Evolutionary conservation across 2,113 vertebrate species (phyloP).

Genomic region (Grammomys surdaster): DNA sequence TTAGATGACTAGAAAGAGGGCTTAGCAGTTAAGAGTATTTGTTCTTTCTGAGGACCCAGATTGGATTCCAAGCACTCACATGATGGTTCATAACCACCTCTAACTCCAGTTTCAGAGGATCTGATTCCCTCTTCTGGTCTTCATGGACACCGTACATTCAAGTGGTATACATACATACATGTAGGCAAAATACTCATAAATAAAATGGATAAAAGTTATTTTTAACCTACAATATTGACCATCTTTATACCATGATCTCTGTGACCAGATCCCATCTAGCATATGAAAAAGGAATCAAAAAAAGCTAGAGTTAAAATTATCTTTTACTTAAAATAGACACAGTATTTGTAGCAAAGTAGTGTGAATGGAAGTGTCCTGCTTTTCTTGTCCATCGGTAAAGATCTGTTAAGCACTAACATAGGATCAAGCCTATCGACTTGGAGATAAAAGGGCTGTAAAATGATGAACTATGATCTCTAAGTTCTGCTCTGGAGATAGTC

Average conservation of each 20-base stretch:
- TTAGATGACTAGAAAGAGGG: neutral
- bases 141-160: neutral
- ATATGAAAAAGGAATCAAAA: neutral
- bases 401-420: slow-evolving; percentile 37
- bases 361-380: slow-evolving; percentile 37
- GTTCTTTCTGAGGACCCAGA: neutral
- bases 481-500: neutral
- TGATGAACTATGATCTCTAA: neutral
- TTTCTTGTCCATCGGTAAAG: neutral
- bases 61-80: neutral
- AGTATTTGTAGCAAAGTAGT: neutral
- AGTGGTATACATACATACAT: neutral
- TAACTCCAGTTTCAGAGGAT: neutral
- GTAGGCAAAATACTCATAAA: neutral
- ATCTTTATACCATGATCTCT: slow-evolving; percentile 25
- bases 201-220: neutral
- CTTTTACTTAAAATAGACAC: neutral
- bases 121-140: neutral
- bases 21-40: neutral
- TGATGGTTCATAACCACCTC: neutral
- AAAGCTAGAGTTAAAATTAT: slow-evolving; percentile 13
- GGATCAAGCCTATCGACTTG: slow-evolving; percentile 1
- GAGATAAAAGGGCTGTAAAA: neutral
- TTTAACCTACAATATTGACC: neutral
- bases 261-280: neutral